Evolutionary conservation across 2,113 vertebrate species (phyloP).

Genomic region (Agelaius phoeniceus): DNA sequence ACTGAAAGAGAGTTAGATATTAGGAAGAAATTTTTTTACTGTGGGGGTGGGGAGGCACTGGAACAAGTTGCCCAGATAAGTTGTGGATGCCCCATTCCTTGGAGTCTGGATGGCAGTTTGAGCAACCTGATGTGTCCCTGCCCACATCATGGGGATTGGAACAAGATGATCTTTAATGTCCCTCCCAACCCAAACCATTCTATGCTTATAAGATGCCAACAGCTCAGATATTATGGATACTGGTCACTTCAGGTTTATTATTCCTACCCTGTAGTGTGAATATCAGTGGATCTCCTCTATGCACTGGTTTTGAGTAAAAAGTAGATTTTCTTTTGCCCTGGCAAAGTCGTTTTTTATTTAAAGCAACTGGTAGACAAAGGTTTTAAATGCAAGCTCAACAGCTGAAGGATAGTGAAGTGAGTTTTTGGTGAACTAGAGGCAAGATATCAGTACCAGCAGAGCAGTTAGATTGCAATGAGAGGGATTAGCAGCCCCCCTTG

Average conservation of each 20-base stretch:
- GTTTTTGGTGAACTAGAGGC: neutral
- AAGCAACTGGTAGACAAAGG: neutral
- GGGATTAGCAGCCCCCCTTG: neutral
- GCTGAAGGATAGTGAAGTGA: neutral
- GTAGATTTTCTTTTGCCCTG: neutral
- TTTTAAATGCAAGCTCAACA: neutral
- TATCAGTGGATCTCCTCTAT: neutral
- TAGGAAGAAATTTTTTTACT: too few species aligned
- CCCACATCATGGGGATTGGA: too few species aligned
- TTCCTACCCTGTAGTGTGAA: neutral
- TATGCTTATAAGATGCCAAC: neutral
- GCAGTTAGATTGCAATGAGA: neutral
- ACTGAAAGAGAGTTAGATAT: neutral
- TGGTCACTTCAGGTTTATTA: neutral
- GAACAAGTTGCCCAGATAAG: too few species aligned
- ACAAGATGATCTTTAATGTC: too few species aligned
- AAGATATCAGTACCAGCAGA: neutral
- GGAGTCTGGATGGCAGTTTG: too few species aligned
- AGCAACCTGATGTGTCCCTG: too few species aligned
- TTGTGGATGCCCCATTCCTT: too few species aligned
- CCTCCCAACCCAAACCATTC: too few species aligned
- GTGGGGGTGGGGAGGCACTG: too few species aligned
- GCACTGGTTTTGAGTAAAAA: neutral
- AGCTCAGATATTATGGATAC: neutral
- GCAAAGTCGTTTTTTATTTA: neutral